Evolutionary conservation across 2,888 invertebrate genomes (phyloP).

Genomic region (Eulithis prunata): DNA sequence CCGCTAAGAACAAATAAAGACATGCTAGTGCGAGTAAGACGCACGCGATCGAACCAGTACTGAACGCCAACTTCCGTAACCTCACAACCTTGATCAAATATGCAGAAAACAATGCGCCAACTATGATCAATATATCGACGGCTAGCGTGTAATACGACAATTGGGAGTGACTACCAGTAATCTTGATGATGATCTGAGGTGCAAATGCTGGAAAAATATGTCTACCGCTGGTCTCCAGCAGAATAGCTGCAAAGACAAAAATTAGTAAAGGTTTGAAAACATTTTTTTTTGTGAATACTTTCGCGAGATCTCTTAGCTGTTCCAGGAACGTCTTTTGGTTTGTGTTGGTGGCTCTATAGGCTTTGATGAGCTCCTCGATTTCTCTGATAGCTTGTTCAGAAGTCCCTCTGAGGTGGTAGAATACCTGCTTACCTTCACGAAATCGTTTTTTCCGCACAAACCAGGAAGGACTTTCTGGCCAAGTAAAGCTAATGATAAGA

Average conservation of each 20-base stretch:
- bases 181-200: neutral
- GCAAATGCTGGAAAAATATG: neutral
- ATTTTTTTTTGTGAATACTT: neutral
- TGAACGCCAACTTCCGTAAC: neutral
- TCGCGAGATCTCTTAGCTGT: neutral
- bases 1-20: neutral
- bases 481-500: neutral
- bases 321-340: neutral
- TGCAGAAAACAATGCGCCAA: neutral
- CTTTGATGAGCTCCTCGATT: neutral
- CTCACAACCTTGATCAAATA: neutral
- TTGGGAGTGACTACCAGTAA: neutral
- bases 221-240: neutral
- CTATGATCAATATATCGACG: neutral
- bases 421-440: neutral
- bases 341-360: neutral
- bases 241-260: conserved; percentile 1
- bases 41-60: neutral
- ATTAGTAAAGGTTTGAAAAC: neutral
- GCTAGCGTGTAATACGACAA: neutral
- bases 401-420: neutral
- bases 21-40: neutral
- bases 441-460: neutral
- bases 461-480: conserved; percentile 1
- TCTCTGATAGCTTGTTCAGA: neutral